Evolutionary conservation across 2,888 invertebrate genomes (phyloP).

Genomic region (Harmothoe impar): DNA sequence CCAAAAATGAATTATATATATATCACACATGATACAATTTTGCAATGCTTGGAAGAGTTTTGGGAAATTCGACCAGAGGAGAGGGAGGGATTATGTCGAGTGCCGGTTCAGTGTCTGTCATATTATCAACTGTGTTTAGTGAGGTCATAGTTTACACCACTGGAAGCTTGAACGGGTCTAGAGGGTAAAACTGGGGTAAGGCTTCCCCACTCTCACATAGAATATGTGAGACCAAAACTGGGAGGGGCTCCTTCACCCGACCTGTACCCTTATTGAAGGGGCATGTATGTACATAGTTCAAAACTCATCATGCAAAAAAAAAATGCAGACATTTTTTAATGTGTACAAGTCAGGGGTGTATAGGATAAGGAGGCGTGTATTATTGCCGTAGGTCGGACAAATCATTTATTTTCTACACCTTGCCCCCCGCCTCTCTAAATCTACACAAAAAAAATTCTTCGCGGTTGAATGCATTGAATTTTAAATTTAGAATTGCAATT

Average conservation of each 20-base stretch:
- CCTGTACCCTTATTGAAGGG: background rate
- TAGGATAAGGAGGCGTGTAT: no score
- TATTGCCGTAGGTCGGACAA: no score
- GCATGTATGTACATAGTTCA: background rate
- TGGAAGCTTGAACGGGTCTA: slow-evolving; percentile 19
- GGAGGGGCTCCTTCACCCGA: no score
- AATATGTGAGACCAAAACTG: no score
- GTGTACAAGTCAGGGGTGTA: no score
- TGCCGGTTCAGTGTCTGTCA: background rate
- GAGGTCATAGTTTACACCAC: background rate
- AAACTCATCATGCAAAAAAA: slow-evolving; percentile 1
- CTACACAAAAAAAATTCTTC: no score
- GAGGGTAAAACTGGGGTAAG: slow-evolving; percentile 3
- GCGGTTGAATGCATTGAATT: no score
- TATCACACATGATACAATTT: background rate
- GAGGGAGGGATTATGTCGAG: background rate
- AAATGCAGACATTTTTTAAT: background rate
- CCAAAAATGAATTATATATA: background rate
- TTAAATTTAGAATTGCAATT: no score
- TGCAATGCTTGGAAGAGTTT: background rate
- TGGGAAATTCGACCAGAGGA: background rate
- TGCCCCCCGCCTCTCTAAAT: no score
- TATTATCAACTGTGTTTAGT: background rate
- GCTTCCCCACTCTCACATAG: no score
- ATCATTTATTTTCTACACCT: no score